Percentiles rank a stretch among this genome's conserved stretches.
Evolutionary conservation across 2,797 vertebrate species (phyloP).

Genomic region (Antrozous pallidus): DNA sequence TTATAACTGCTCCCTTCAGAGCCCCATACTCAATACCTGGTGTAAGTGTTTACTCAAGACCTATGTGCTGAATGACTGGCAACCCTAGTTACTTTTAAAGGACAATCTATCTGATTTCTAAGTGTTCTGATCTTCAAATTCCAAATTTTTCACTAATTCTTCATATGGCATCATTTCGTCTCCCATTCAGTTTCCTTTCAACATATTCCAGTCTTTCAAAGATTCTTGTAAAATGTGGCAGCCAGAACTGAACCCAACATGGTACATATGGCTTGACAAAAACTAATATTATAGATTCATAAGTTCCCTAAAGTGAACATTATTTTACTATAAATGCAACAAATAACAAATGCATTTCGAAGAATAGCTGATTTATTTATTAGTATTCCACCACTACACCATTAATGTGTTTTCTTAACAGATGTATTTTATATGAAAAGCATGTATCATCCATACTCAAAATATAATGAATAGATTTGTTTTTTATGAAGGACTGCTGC

Average conservation of each 20-base stretch:
- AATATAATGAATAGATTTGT: background rate
- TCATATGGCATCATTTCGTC: constrained; percentile 40
- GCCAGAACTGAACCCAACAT: constrained; percentile 7
- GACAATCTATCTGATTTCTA: background rate
- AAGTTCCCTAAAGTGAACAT: constrained; percentile 22
- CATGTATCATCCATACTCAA: background rate
- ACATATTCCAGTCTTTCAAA: constrained; percentile 44
- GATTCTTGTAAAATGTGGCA: constrained; percentile 50
- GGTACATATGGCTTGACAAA: constrained; percentile 37
- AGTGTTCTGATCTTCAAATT: constrained; percentile 30
- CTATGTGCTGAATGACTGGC: background rate
- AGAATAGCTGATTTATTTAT: constrained; percentile 54
- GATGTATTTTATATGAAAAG: constrained; percentile 36
- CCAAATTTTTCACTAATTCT: constrained; percentile 5
- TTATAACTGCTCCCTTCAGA: background rate
- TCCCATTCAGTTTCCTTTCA: constrained; percentile 34
- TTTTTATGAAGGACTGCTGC: background rate
- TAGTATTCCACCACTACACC: background rate
- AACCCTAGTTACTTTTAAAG: constrained; percentile 1
- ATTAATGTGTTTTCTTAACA: constrained; percentile 15
- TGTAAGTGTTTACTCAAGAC: background rate
- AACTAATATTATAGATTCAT: constrained; percentile 20
- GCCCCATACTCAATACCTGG: background rate
- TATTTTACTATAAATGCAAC: constrained; percentile 31
- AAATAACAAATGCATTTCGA: constrained; percentile 31